Base-by-base conservation (phyloP, 2,888 invertebrate genomes). In the Meandrusa payeni region DNA sequence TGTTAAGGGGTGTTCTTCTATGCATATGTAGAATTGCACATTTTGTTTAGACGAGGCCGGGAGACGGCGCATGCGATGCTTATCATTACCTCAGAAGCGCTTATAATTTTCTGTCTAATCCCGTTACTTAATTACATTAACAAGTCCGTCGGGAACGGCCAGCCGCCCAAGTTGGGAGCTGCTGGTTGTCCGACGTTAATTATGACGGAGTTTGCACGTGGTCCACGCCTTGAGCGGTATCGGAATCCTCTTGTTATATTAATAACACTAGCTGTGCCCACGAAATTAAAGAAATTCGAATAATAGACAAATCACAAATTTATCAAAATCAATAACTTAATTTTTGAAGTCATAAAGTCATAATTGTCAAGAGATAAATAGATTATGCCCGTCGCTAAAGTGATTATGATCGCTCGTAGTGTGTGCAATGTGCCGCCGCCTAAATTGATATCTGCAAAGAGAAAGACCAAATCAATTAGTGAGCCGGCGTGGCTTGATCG, bases 401-500 rank as follows among this genome's bases (percentile, higher is more conserved):
- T 15, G 4, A 2, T 15, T 3, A 15, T 15, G 15, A 4, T 15
- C 19, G 9, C 31, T 2, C 19, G 10, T 2, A 15, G 15, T 15
- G 15, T 15, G 4, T 26, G 11, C 1, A 5, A 22, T 37, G 26
- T 2, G 1, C 36, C 36, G 11, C 2, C 17, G 11, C 7, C 28
- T 29, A 29, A 39, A 39, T 29, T 29, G 39, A 39, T 39, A 29
- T 29, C 39, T 29, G 39, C 29, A 20, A 29, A 39, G 39, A 39
- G 29, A 29, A 29, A 39, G 20, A 12, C 22, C 29, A 39, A 39
- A 39, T 39, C 29, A 39, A 29, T 39, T 39, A 29, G 39, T 15
- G 29, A 29, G n/a, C 20, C 29, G 15, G 29, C 39, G 39, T n/a
- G 23, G 10, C 29, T 15, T 29, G 9, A 20, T 29, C 28, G 39